phyloP scores from a whole-genome alignment of 2,797 vertebrate genomes.

The Siniperca undulata region DNA sequence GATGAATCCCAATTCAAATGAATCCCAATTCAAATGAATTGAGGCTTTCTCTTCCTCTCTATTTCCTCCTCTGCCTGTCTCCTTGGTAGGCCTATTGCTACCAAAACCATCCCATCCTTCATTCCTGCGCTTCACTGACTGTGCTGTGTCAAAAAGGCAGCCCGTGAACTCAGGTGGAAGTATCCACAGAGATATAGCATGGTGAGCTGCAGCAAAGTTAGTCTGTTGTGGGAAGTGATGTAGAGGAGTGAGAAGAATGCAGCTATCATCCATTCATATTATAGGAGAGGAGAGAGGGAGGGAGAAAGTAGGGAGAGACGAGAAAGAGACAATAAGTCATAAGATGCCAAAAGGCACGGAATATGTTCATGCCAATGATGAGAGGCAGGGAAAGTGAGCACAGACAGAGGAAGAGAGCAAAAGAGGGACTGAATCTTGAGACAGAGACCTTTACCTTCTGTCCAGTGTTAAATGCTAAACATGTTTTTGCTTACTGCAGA shows the following conservation, averaged over 20 bases:
- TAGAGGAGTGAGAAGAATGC: slow-evolving; percentile 52
- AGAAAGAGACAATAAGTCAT: slow-evolving; percentile 55
- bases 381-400: slow-evolving; percentile 7
- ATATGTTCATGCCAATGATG: slow-evolving; percentile 28
- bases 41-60: slow-evolving; percentile 29
- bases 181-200: slow-evolving; percentile 35
- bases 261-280: slow-evolving; percentile 69
- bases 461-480: slow-evolving; percentile 73
- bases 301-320: slow-evolving; percentile 12
- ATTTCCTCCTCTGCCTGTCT: slow-evolving; percentile 3
- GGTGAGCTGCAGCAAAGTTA: slow-evolving; percentile 35
- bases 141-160: slow-evolving; percentile 49
- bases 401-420: slow-evolving; percentile 5
- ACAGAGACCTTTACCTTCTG: slow-evolving; percentile 59
- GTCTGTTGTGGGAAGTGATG: slow-evolving; percentile 33
- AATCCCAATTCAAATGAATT: neutral
- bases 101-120: slow-evolving; percentile 51
- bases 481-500: slow-evolving; percentile 65
- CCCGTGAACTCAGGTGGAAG: slow-evolving; percentile 27
- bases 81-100: slow-evolving; percentile 6
- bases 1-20: neutral
- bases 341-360: slow-evolving; percentile 45
- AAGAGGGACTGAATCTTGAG: slow-evolving; percentile 26
- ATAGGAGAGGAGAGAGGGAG: slow-evolving; percentile 36
- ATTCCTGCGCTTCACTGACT: slow-evolving; percentile 62